Evolutionary conservation across 1,140 invertebrate genomes (phyloP).

Genomic region (Achroia grisella): DNA sequence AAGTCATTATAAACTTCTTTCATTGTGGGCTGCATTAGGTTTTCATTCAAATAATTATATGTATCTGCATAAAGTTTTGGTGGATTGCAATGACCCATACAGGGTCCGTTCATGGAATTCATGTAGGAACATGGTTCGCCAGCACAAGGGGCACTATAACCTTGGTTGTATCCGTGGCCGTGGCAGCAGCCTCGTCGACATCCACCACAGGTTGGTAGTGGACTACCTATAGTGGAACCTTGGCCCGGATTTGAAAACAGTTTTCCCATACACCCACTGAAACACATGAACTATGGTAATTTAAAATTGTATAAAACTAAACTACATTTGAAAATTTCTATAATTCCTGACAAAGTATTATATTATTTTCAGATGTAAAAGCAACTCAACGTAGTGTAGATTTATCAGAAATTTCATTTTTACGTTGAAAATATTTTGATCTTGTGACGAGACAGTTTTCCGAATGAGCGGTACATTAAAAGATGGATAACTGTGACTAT

Average conservation of each 20-base stretch:
- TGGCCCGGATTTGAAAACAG: constrained; percentile 39
- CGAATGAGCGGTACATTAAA: too few species aligned
- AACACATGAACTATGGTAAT: constrained; percentile 12
- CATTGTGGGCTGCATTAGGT: constrained; percentile 52
- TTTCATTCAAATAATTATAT: constrained; percentile 48
- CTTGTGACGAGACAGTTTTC: too few species aligned
- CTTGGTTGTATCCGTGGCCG: constrained; percentile 15
- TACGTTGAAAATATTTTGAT: too few species aligned
- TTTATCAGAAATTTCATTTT: too few species aligned
- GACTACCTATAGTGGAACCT: constrained; percentile 8
- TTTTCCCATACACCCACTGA: constrained; percentile 64
- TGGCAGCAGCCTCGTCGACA: constrained; percentile 21
- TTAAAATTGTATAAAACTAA: neutral
- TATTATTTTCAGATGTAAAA: too few species aligned
- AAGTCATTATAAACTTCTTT: constrained; percentile 60
- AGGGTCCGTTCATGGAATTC: constrained; percentile 15
- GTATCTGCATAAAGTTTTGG: constrained; percentile 48
- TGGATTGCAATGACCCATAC: constrained; percentile 46
- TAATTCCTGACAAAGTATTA: too few species aligned
- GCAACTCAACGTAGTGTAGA: too few species aligned
- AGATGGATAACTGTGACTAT: too few species aligned
- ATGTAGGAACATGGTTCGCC: constrained; percentile 19
- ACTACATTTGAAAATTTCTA: too few species aligned
- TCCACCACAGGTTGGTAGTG: constrained; percentile 19
- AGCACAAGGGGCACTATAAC: constrained; percentile 9